Evolutionary conservation across 2,888 invertebrate genomes (phyloP), one percentile per base, ranked within the genome.

Genomic region (Agonopterix alstromeriana): DNA sequence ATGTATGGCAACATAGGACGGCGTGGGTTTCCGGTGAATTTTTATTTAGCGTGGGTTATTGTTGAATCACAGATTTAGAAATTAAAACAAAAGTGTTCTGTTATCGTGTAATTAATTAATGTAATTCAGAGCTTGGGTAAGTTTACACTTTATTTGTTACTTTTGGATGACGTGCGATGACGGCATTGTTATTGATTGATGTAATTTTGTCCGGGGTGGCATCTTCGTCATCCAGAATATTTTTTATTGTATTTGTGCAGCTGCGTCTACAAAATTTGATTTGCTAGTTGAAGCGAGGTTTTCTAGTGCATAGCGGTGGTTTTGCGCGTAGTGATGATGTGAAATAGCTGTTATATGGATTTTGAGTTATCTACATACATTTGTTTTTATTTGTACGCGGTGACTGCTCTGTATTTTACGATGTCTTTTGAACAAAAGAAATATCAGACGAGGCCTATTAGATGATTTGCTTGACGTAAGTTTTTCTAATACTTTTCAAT

Each of bases 1-100:
- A 42, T 7, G 10, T 45, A 55, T 70, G 76, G 82, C 80, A 87
- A 79, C 78, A 73, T 74, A 70, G 61, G 66, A 79, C 78, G 82
- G 87, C 87, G 86, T 86, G 85, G 87, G 87, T 85, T 77, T 71
- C 64, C 64, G 61, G 67, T 73, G 69, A 57, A 61, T 68, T 70
- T 70, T 27, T 43, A 47, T 78, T 76, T 84, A 67, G 86, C 86
- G 86, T 85, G 85, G 84, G 45, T 46, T 17, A 38, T 35, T 46
- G 9, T n/a, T 42, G 10, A 8, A 12, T 46, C 27, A 27, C 27
- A 27, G 27, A 27, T 40, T 27, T 38, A 40, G 5, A 46, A 35
- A 17, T 40, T 40, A 12, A 14, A 46, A 40, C 14, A 38, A 8
- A 9, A 17, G 12, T 36, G 45, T 38, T 38, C 5, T 38, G 7